Evolutionary conservation across 2,113 vertebrate genomes (phyloP).

Genomic region (Grammomys dolichurus): DNA sequence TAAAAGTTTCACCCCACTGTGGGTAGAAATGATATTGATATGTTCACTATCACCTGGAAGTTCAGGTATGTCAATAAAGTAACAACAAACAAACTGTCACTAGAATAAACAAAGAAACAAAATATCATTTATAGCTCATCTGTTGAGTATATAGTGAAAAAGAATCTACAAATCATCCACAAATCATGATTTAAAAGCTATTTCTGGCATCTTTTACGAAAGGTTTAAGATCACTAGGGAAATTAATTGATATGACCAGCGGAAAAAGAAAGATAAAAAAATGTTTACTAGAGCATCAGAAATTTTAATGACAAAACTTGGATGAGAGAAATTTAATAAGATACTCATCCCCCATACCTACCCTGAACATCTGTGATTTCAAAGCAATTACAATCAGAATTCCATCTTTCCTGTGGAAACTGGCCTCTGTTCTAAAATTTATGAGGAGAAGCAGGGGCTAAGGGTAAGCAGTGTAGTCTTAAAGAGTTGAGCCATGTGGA

Average conservation of each 20-base stretch:
- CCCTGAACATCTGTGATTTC: neutral
- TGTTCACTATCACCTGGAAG: neutral
- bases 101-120: constrained; percentile 38
- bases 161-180: neutral
- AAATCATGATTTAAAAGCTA: constrained; percentile 14
- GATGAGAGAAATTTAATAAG: neutral
- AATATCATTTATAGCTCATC: neutral
- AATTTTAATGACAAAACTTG: neutral
- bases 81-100: neutral
- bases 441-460: neutral
- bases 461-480: neutral
- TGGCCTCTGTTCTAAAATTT: neutral
- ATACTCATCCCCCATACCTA: neutral
- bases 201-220: neutral
- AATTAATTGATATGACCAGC: neutral
- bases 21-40: neutral
- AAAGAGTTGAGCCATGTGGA: neutral
- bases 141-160: neutral
- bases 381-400: neutral
- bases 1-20: neutral
- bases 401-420: constrained; percentile 8
- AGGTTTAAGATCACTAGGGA: neutral
- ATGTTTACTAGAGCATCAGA: neutral
- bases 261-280: constrained; percentile 3
- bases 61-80: neutral